phyloP scores from a whole-genome alignment of 2,888 invertebrate species.

The Coelopa pilipes region DNA sequence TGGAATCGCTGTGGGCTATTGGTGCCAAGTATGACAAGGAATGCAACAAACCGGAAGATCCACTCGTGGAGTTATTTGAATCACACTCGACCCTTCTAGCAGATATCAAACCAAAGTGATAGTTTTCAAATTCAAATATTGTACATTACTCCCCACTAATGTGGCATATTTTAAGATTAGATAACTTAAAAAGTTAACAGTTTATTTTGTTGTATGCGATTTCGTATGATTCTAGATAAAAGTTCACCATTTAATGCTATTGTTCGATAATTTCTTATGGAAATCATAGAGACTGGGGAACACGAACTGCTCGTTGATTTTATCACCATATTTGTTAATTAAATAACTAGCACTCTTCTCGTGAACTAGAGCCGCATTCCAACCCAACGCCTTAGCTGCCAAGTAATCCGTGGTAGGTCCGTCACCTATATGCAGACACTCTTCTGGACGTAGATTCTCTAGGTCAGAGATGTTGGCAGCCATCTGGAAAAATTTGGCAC shows the following conservation, averaged over 20 bases:
- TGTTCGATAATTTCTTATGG: slow-evolving; percentile 64
- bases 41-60: slow-evolving; percentile 72
- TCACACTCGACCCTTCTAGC: slow-evolving; percentile 73
- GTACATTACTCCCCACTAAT: no score
- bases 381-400: slow-evolving; percentile 80
- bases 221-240: no score
- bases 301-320: slow-evolving; percentile 64
- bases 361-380: slow-evolving; percentile 75
- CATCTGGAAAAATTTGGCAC: slow-evolving; percentile 75
- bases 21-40: slow-evolving; percentile 84
- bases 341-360: slow-evolving; percentile 62
- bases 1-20: slow-evolving; percentile 92
- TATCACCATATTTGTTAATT: slow-evolving; percentile 64
- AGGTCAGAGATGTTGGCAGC: slow-evolving; percentile 70
- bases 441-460: slow-evolving; percentile 68
- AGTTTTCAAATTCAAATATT: slow-evolving; percentile 10
- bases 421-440: slow-evolving; percentile 88
- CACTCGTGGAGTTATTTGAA: slow-evolving; percentile 74
- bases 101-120: slow-evolving; percentile 45
- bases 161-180: no score
- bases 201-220: no score
- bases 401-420: slow-evolving; percentile 79
- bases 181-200: no score
- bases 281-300: slow-evolving; percentile 69
- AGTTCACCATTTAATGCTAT: slow-evolving; percentile 59